Percentiles rank a stretch among this genome's conserved stretches.
phyloP scores from a whole-genome alignment of 1,140 invertebrate species.

The Microvelia longipes region DNA sequence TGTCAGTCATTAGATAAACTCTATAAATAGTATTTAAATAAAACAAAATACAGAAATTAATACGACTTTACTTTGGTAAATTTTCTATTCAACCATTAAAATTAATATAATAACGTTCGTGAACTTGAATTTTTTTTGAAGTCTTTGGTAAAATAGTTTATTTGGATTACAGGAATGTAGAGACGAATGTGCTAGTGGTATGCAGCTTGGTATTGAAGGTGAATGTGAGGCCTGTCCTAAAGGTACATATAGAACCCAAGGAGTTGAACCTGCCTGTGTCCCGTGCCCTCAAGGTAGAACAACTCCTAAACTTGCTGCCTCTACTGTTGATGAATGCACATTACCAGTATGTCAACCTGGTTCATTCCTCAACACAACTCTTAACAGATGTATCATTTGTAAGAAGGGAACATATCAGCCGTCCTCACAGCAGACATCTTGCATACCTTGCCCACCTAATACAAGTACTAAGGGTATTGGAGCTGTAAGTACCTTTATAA shows the following conservation, averaged over 20 bases:
- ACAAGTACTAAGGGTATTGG: slow-evolving; percentile 73
- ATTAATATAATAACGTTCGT: too few species aligned
- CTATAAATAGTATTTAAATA: too few species aligned
- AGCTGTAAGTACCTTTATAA: slow-evolving; percentile 54
- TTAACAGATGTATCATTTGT: slow-evolving; percentile 74
- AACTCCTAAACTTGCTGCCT: slow-evolving; percentile 66
- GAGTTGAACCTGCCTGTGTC: slow-evolving; percentile 72
- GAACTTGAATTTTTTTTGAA: too few species aligned
- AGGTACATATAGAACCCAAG: slow-evolving; percentile 77
- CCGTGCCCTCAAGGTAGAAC: slow-evolving; percentile 77
- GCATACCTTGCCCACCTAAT: slow-evolving; percentile 77
- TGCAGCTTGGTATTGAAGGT: slow-evolving; percentile 74
- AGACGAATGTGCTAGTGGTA: slow-evolving; percentile 77
- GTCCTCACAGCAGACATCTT: slow-evolving; percentile 72
- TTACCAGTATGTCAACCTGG: slow-evolving; percentile 71
- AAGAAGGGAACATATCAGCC: slow-evolving; percentile 87
- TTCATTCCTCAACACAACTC: slow-evolving; percentile 65
- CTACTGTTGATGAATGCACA: slow-evolving; percentile 77
- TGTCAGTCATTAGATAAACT: too few species aligned
- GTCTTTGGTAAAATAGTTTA: too few species aligned
- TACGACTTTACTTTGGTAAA: too few species aligned
- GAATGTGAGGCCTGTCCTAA: slow-evolving; percentile 81
- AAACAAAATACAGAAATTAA: too few species aligned
- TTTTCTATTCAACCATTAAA: too few species aligned
- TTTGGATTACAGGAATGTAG: slow-evolving; percentile 56